Evolutionary conservation across 2,888 invertebrate species (phyloP), one percentile per base, ranked within the genome.

Genomic region (Chydorus sphaericus): DNA sequence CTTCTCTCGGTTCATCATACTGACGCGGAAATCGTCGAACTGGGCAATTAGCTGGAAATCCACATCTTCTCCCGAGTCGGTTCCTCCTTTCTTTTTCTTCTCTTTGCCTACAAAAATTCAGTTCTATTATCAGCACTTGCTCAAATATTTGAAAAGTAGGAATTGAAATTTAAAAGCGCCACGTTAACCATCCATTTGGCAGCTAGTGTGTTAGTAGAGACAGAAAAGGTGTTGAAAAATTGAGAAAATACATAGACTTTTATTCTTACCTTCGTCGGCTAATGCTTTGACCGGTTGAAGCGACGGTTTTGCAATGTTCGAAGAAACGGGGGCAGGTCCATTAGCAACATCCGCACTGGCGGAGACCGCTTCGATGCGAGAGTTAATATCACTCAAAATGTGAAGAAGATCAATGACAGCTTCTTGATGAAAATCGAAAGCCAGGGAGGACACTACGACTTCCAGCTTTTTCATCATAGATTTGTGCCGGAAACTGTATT

Each of bases 391-490:
- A 58, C 76, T 75, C 16, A 71, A 68, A 57, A 81, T 77, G 18
- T 77, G 72, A 51, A 85, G 70, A 23, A 92, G 71, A 60, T 80
- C 79, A 57, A 83, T 73, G 4, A 94, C 70, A 3, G 85, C 87
- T 71, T 92, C 85, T 65, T 90, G 85, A 69, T 97, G 92, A 26
- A 96, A 72, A 26, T 83, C 70, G 1, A 94, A 69, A 62, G 81
- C 79, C 18, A 97, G 70, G 16, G 80, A 80, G 1, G 85, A 82
- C 67, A 97, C 89, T 63, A 85, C 80, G n/a, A 90, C 73, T 59
- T 77, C 74, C n/a, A 96, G 73, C 39, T 80, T 68, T 67, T 91
- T 85, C 65, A 85, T 82, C n/a, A 83, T 85, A 4, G 83, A 84
- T 48, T 79, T 79, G 64, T 86, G 81, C 60, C 76, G 75, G 2